Base-by-base conservation (phyloP, 1,140 invertebrate genomes). In the Brachionus rubens region DNA sequence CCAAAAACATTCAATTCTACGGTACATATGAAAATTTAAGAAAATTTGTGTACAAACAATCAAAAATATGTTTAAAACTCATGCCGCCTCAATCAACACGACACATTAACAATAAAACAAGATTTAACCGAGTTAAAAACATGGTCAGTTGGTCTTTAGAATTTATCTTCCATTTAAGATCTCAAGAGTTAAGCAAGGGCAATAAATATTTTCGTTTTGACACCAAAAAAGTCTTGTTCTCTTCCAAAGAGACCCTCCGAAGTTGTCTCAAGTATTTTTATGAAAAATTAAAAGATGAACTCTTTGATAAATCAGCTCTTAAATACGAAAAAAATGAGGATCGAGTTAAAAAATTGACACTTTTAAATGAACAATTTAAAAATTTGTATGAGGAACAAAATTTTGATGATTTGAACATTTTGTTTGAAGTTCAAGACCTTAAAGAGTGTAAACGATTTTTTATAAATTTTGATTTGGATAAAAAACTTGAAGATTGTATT, bases 71-170 rank as follows among this genome's bases (percentile, higher is more conserved):
- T n/a, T 19, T 72, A 24, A 48, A 72, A 41, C 68, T 72, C 21
- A 72, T 72, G 68, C 68, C 68, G 12, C 30, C 36, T 24, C 46
- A 72, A 41, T 72, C 68, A 28, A 72, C 46, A 26, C 2, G 68
- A 4, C 68, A 72, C 26, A 6, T 33, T 19, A 40, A 16, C 14
- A 72, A 72, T 21, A 72, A 50, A 28, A 50, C 46, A 19, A 33
- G 68, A 9, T 72, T 50, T 50, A 72, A 72, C 14, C 28, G 68
- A 21, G 21, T n/a, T 16, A 40, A 19, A 28, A 72, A 33, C 46
- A 72, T 54, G 46, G 68, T 72, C 50, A 72, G 68, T 54, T 72
- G 68, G 68, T 72, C 68, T n/a, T 1, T 72, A 21, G 68, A 72
- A 24, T 30, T 72, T 21, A 14, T 72, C 1, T 72, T 72, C 50